These are phyloP conservation scores for Tragopan temminckii DNA, from an alignment of 2,797 vertebrate genomes.

Conservation along the genomic window DNA sequence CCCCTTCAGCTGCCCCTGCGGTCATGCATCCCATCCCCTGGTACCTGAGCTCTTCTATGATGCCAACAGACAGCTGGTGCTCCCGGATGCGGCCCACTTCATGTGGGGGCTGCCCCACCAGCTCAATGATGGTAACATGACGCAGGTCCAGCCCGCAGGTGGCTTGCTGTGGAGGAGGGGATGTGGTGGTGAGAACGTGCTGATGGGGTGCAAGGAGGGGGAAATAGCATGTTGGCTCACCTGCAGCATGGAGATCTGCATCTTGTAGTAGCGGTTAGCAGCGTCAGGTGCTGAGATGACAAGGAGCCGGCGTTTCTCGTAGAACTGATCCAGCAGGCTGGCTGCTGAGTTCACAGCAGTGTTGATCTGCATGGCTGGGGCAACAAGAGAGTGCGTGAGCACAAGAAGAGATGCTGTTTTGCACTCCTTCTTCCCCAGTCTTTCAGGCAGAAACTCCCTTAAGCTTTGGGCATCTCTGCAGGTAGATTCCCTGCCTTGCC, in stretches of 20 bases:
- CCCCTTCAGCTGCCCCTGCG: background rate
- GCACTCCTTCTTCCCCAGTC: too few species aligned
- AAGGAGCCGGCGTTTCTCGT: conserved; percentile 91
- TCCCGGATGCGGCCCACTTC: conserved; percentile 92
- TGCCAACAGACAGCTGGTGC: conserved; percentile 82
- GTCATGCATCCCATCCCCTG: background rate
- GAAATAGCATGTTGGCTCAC: conserved; percentile 60
- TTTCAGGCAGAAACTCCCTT: accelerated
- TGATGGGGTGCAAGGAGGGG: background rate
- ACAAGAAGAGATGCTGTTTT: background rate
- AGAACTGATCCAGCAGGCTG: conserved; percentile 93
- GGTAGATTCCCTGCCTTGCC: background rate
- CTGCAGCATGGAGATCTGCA: conserved; percentile 94
- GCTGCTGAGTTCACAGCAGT: conserved; percentile 86
- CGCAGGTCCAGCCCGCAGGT: conserved; percentile 92
- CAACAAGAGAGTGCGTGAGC: accelerated
- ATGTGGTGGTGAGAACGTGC: accelerated
- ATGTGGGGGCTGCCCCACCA: conserved; percentile 89
- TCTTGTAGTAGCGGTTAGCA: conserved; percentile 89
- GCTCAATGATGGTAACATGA: conserved; percentile 89
- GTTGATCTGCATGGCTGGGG: conserved; percentile 90
- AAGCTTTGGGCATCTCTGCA: accelerated
- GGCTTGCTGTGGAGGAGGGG: conserved; percentile 82
- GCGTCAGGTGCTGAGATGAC: conserved; percentile 90
- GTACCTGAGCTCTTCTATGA: conserved; percentile 94